phyloP scores from a whole-genome alignment of 2,888 invertebrate species.

The Cephus sareptanus region DNA sequence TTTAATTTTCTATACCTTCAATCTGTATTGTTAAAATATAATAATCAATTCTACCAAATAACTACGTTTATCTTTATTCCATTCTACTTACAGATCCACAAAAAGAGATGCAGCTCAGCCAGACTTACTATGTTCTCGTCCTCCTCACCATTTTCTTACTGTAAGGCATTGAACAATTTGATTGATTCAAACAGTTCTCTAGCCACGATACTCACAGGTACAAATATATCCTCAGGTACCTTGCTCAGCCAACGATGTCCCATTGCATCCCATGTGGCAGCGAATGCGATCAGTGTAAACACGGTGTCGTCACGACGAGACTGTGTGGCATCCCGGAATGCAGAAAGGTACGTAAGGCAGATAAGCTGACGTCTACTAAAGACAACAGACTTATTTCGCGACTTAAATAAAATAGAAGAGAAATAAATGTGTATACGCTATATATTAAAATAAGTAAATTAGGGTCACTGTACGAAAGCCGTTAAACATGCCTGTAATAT shows the following conservation, averaged over 20 bases:
- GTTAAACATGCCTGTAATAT: neutral
- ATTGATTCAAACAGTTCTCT: neutral
- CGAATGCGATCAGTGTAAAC: slow-evolving; percentile 46
- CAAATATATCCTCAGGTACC: slow-evolving; percentile 28
- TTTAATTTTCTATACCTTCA: neutral
- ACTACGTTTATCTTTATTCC: neutral
- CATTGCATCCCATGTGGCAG: slow-evolving; percentile 46
- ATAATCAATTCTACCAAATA: neutral
- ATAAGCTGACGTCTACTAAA: too few relatives aligned
- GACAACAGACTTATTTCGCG: too few relatives aligned
- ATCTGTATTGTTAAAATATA: neutral
- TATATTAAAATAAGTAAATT: neutral
- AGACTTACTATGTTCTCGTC: slow-evolving; percentile 30
- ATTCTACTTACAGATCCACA: slow-evolving; percentile 35
- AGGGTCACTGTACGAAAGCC: neutral
- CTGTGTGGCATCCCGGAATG: slow-evolving; percentile 48
- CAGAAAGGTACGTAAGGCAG: slow-evolving; percentile 35
- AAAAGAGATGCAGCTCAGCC: slow-evolving; percentile 38
- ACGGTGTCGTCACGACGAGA: slow-evolving; percentile 40
- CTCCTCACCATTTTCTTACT: slow-evolving; percentile 35
- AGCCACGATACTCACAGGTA: too few relatives aligned
- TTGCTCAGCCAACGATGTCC: slow-evolving; percentile 41
- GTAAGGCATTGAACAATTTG: slow-evolving; percentile 31
- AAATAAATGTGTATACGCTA: neutral
- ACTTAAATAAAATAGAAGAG: neutral